phyloP scores from a whole-genome alignment of 2,113 vertebrate genomes.

The Alosa alosa region DNA sequence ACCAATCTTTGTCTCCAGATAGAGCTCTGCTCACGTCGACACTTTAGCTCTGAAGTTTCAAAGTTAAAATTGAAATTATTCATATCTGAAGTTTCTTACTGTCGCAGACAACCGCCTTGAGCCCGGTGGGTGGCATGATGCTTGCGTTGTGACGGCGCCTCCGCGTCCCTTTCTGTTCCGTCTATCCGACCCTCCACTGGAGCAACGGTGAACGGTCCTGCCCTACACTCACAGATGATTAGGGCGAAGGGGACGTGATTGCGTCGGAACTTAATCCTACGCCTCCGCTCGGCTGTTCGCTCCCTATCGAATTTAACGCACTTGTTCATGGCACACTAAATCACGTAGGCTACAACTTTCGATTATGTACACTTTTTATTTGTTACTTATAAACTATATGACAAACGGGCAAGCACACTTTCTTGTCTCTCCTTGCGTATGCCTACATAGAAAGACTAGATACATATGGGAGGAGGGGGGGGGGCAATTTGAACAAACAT shows the following conservation, averaged over 20 bases:
- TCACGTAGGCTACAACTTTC: not conserved
- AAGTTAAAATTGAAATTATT: not conserved
- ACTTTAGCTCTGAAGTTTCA: not conserved
- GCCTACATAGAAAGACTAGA: too few species aligned
- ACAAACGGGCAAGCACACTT: not conserved
- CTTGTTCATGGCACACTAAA: not conserved
- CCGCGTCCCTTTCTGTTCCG: slow-evolving; percentile 7
- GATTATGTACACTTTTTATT: too few species aligned
- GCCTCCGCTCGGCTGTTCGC: slow-evolving; percentile 16
- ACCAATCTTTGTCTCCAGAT: not conserved
- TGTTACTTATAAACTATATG: too few species aligned
- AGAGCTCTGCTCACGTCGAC: not conserved
- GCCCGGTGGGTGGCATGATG: slow-evolving; percentile 82
- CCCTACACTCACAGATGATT: not conserved
- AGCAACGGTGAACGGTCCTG: slow-evolving; percentile 17
- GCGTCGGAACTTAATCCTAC: slow-evolving; percentile 34
- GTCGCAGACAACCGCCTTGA: slow-evolving; percentile 88
- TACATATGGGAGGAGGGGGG: too few species aligned
- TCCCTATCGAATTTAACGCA: not conserved
- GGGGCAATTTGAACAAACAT: too few species aligned
- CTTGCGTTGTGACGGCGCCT: slow-evolving; percentile 36
- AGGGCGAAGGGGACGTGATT: not conserved
- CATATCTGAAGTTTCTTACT: slow-evolving; percentile 70
- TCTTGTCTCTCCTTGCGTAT: too few species aligned
- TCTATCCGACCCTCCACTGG: slow-evolving; percentile 38